These are phyloP conservation scores for Shargacucullia verbasci DNA, from an alignment of 2,888 invertebrate species.

Conservation along the genomic window DNA sequence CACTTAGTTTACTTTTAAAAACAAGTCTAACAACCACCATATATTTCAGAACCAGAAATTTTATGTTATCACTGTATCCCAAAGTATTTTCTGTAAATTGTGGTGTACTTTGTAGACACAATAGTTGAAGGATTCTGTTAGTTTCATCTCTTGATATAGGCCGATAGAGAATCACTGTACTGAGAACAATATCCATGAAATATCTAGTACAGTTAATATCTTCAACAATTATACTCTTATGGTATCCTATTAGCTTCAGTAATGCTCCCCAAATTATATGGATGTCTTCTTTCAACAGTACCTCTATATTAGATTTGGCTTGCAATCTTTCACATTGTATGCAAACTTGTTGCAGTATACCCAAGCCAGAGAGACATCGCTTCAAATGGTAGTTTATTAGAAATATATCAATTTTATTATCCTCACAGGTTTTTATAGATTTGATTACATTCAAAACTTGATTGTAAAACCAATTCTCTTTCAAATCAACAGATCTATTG, in stretches of 20 bases:
- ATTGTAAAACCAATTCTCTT: slow-evolving; percentile 72
- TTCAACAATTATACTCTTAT: slow-evolving; percentile 60
- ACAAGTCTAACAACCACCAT: slow-evolving; percentile 64
- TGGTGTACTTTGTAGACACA: slow-evolving; percentile 66
- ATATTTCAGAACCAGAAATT: slow-evolving; percentile 68
- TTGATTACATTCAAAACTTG: slow-evolving; percentile 68
- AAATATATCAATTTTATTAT: slow-evolving; percentile 65
- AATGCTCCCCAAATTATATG: slow-evolving; percentile 63
- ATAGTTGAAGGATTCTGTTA: slow-evolving; percentile 63
- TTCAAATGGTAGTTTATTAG: slow-evolving; percentile 71
- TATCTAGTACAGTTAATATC: slow-evolving; percentile 55
- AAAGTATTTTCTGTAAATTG: slow-evolving; percentile 62
- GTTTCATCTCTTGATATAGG: slow-evolving; percentile 60
- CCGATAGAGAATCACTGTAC: slow-evolving; percentile 60
- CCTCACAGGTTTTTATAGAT: slow-evolving; percentile 68
- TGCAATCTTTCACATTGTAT: slow-evolving; percentile 50
- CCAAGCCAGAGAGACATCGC: slow-evolving; percentile 67
- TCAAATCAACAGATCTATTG: slow-evolving; percentile 51
- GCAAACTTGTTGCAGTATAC: slow-evolving; percentile 67
- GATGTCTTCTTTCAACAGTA: slow-evolving; percentile 57
- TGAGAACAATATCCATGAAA: slow-evolving; percentile 68
- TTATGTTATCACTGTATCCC: slow-evolving; percentile 58
- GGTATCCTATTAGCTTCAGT: slow-evolving; percentile 62
- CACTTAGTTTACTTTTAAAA: slow-evolving; percentile 61
- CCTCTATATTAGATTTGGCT: slow-evolving; percentile 13